Percentiles rank a stretch among this genome's conserved stretches.
Evolutionary conservation across 1,140 invertebrate genomes (phyloP).

Genomic region (Hyles euphorbiae): DNA sequence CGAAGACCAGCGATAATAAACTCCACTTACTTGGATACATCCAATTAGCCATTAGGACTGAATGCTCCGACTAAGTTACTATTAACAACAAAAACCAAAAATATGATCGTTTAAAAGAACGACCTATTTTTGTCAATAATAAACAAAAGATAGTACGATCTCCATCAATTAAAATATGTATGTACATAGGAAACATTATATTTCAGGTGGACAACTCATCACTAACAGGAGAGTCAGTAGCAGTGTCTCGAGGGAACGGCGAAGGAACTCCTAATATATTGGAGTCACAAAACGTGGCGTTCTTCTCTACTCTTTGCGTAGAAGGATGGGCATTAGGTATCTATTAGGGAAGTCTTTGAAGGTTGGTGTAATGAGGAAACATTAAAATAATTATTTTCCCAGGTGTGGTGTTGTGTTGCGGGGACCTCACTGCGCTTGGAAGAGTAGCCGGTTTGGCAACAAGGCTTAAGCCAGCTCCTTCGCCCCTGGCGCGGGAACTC

Average conservation of each 20-base stretch:
- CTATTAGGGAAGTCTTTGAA: neutral
- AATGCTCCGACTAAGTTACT: too few relatives aligned
- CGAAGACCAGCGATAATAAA: too few relatives aligned
- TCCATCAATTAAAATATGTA: too few relatives aligned
- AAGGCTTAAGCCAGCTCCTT: conserved; percentile 48
- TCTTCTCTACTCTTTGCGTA: conserved; percentile 62
- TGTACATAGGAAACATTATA: neutral
- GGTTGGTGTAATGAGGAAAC: neutral
- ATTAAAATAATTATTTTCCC: conserved; percentile 3
- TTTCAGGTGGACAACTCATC: conserved; percentile 65
- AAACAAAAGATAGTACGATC: too few relatives aligned
- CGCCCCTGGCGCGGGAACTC: conserved; percentile 51
- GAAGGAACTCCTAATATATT: conserved; percentile 57
- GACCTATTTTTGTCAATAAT: too few relatives aligned
- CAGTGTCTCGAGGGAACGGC: conserved; percentile 47
- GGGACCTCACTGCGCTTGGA: conserved; percentile 60
- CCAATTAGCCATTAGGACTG: too few relatives aligned
- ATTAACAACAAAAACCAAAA: too few relatives aligned
- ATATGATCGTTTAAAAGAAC: too few relatives aligned
- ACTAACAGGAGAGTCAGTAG: conserved; percentile 52
- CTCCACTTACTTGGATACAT: too few relatives aligned
- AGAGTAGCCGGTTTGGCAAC: conserved; percentile 59
- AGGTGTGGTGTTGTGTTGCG: conserved; percentile 63
- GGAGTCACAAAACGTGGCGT: conserved; percentile 62
- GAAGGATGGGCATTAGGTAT: conserved; percentile 63